phyloP scores from a whole-genome alignment of 2,113 vertebrate genomes.

The Erinaceus europaeus region DNA sequence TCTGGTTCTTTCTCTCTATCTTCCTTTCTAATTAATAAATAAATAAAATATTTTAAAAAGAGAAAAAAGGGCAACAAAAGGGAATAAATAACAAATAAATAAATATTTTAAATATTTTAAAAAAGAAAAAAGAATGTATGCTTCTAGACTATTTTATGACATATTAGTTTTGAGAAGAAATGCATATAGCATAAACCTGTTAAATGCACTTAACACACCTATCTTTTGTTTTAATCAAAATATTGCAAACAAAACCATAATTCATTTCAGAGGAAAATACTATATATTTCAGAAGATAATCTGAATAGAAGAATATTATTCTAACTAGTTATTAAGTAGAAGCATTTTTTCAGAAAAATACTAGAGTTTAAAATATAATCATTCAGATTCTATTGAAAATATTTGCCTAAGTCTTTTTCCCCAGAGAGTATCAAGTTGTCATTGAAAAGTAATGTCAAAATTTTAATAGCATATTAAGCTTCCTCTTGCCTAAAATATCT shows the following conservation, averaged over 20 bases:
- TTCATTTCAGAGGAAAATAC: not conserved
- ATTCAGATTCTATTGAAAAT: not conserved
- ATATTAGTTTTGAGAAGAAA: constrained; percentile 27
- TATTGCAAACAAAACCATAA: not conserved
- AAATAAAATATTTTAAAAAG: too few species aligned
- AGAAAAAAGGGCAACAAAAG: too few species aligned
- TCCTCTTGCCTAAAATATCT: constrained; percentile 47
- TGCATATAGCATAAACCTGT: not conserved
- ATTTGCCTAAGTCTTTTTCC: not conserved
- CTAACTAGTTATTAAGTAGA: constrained; percentile 1
- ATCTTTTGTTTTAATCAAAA: constrained; percentile 21
- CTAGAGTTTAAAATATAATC: not conserved
- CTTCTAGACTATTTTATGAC: not conserved
- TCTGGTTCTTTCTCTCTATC: too few species aligned
- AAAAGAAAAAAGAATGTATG: not conserved
- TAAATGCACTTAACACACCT: not conserved
- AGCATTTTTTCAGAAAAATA: not conserved
- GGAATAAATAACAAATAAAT: too few species aligned
- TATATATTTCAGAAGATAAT: constrained; percentile 21
- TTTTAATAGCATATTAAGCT: constrained; percentile 27
- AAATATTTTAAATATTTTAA: too few species aligned
- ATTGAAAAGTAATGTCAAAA: constrained; percentile 37
- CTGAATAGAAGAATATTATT: constrained; percentile 8
- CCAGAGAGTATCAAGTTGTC: not conserved
- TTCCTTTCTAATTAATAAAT: too few species aligned